Conservation (phyloP, 2,113 vertebrate genomes). For the Scomber colias region DNA sequence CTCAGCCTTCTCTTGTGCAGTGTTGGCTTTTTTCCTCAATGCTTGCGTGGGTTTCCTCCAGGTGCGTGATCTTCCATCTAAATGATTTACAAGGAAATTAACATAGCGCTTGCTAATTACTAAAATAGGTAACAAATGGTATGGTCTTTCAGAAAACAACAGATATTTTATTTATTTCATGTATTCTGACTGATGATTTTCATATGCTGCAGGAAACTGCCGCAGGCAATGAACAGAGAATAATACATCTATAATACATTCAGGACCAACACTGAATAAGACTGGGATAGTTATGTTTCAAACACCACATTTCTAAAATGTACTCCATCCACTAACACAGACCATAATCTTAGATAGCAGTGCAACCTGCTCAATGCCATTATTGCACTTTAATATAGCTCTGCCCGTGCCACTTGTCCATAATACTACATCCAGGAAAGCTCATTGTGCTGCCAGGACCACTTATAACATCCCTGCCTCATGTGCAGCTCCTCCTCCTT, state of each 20-base stretch:
- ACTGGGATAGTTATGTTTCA: slow-evolving; percentile 12
- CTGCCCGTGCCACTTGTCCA: slow-evolving; percentile 61
- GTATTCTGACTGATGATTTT: slow-evolving; percentile 35
- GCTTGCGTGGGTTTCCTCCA: slow-evolving; percentile 40
- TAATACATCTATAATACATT: slow-evolving; percentile 27
- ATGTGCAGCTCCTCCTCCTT: slow-evolving; percentile 74
- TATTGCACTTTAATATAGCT: slow-evolving; percentile 73
- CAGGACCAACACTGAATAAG: slow-evolving; percentile 15
- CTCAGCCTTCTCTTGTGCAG: not conserved
- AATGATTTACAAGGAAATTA: slow-evolving; percentile 35
- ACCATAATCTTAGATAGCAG: slow-evolving; percentile 56
- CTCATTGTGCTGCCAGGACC: slow-evolving; percentile 76
- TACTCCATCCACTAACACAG: slow-evolving; percentile 31
- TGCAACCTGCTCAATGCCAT: slow-evolving; percentile 58
- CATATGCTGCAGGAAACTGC: not conserved
- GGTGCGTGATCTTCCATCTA: slow-evolving; percentile 36
- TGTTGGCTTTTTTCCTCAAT: slow-evolving; percentile 12
- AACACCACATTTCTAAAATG: slow-evolving; percentile 54
- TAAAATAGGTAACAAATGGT: slow-evolving; percentile 9
- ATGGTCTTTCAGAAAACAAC: not conserved
- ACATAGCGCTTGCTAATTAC: slow-evolving; percentile 36
- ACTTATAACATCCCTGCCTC: slow-evolving; percentile 76
- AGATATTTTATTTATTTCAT: slow-evolving; percentile 33
- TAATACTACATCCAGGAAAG: slow-evolving; percentile 54
- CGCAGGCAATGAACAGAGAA: not conserved